phyloP scores from a whole-genome alignment of 1,140 invertebrate genomes.

The Drosophila sp. region DNA sequence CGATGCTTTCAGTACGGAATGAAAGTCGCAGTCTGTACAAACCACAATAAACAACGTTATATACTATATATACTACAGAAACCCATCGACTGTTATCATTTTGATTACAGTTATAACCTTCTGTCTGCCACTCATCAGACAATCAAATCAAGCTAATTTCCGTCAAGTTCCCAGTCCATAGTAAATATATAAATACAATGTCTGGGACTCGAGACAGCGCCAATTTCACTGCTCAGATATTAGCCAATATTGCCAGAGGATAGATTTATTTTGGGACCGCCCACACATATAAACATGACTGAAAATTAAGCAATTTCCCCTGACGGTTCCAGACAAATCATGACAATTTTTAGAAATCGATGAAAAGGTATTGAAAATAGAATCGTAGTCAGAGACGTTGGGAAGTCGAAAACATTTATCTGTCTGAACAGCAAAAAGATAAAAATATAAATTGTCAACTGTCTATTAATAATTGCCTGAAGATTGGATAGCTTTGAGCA shows the following conservation, averaged over 20 bases:
- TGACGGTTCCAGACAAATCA: neutral
- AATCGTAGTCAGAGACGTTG: neutral
- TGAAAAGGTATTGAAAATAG: conserved; percentile 11
- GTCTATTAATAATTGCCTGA: conserved; percentile 16
- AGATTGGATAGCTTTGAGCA: neutral
- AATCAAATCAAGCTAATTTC: conserved; percentile 51
- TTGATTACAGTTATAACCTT: conserved; percentile 8
- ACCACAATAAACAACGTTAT: neutral
- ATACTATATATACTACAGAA: neutral
- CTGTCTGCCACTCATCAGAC: conserved; percentile 32
- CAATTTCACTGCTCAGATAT: conserved; percentile 9
- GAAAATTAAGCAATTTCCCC: conserved; percentile 41
- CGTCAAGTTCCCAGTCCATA: conserved; percentile 3
- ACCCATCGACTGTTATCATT: conserved; percentile 11
- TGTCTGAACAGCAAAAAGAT: too few relatives aligned
- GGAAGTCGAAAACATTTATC: neutral
- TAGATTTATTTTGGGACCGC: neutral
- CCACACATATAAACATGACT: conserved; percentile 9
- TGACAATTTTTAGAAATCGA: neutral
- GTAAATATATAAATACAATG: neutral
- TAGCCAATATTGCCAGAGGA: neutral
- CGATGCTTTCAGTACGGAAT: too few relatives aligned
- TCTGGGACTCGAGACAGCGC: neutral
- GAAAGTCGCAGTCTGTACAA: too few relatives aligned
- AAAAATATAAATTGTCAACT: too few relatives aligned